Evolutionary conservation across 1,140 invertebrate genomes (phyloP).

Genomic region (Ceratina australensis): DNA sequence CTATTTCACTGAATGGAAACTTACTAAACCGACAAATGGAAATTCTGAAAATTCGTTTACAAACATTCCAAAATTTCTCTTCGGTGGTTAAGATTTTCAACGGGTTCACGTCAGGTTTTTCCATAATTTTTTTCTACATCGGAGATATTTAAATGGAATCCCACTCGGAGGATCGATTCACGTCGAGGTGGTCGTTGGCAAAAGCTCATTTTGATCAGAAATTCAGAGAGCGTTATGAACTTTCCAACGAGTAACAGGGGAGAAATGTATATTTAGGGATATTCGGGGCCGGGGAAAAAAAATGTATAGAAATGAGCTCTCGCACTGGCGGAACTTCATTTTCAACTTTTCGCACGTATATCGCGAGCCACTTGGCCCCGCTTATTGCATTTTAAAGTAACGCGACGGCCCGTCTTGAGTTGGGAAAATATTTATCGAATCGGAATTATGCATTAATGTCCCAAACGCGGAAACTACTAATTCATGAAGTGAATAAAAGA

Average conservation of each 20-base stretch:
- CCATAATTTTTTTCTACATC: conserved; percentile 47
- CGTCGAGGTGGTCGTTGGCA: conserved; percentile 5
- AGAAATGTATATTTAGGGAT: conserved; percentile 28
- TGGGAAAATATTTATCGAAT: conserved; percentile 34
- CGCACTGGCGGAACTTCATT: conserved; percentile 9
- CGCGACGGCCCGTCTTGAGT: neutral
- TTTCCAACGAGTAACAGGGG: conserved; percentile 14
- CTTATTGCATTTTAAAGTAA: conserved; percentile 26
- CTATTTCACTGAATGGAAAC: neutral
- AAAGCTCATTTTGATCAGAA: conserved; percentile 48
- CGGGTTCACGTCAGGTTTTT: no score
- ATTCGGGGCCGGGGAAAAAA: conserved; percentile 1
- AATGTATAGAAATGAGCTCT: conserved; percentile 15
- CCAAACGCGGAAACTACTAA: no score
- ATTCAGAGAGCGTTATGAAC: conserved; percentile 35
- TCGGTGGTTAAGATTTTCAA: no score
- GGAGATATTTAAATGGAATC: conserved; percentile 36
- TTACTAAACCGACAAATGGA: conserved; percentile 29
- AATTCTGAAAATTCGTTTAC: no score
- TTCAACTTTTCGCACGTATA: conserved; percentile 36
- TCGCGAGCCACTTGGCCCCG: neutral
- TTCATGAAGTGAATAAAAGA: no score
- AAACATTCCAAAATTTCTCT: no score
- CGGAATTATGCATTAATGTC: neutral
- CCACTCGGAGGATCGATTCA: conserved; percentile 46